These are phyloP conservation scores for Phyllopteryx taeniolatus DNA, from an alignment of 2,113 vertebrate genomes.

Conservation along the genomic window DNA sequence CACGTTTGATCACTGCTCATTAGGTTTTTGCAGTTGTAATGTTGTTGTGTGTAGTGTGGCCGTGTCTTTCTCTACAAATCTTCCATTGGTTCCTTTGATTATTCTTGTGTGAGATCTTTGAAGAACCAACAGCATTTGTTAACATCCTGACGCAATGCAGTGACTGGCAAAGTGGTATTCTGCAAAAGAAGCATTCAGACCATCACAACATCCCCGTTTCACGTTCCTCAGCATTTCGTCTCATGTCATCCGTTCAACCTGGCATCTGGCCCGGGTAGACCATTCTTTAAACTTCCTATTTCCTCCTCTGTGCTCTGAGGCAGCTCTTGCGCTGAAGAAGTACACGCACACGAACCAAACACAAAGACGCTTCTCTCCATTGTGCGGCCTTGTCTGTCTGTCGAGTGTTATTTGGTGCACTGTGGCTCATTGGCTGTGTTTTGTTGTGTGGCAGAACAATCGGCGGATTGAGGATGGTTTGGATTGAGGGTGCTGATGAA, in stretches of 20 bases:
- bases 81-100: not conserved
- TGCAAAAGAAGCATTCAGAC: not conserved
- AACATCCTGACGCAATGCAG: not conserved
- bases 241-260: conserved; percentile 24
- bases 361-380: not conserved
- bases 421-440: conserved; percentile 58
- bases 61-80: not conserved
- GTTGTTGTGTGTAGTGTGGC: not conserved
- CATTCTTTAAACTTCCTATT: conserved; percentile 6
- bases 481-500: conserved; percentile 51
- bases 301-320: not conserved
- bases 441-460: conserved; percentile 50
- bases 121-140: not conserved
- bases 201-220: not conserved
- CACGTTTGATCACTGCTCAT: not conserved
- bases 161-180: not conserved
- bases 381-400: conserved; percentile 28
- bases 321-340: conserved; percentile 9
- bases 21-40: not conserved
- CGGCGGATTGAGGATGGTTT: conserved; percentile 31
- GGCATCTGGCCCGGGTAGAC: conserved; percentile 31
- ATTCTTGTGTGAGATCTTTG: not conserved
- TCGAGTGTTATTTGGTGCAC: conserved; percentile 46
- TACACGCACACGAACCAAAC: conserved; percentile 8
- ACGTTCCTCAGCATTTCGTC: not conserved